A percentile compares a stretch with the other conserved stretches of the same genome.
Conservation (phyloP, 2,888 invertebrate genomes). For the Ectemnius continuus region DNA sequence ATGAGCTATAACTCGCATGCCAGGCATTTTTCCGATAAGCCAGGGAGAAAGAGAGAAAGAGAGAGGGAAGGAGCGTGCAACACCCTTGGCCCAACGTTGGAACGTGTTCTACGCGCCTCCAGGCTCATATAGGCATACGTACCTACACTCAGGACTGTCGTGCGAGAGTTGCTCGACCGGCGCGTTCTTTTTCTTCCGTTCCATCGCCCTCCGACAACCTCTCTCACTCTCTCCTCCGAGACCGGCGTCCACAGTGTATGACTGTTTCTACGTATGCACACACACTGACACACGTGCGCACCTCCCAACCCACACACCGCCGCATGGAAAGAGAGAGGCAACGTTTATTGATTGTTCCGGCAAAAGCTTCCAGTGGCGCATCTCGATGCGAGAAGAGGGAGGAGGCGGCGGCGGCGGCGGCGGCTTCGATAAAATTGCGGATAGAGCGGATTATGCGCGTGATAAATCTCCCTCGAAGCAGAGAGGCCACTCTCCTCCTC, state of each 20-base stretch:
- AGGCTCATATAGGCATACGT: conserved; percentile 55
- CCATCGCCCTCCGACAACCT: conserved; percentile 16
- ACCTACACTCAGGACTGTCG: conserved; percentile 57
- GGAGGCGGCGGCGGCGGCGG: no score
- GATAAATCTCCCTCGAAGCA: background rate
- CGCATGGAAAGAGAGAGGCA: background rate
- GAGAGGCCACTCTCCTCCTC: background rate
- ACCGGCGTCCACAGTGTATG: background rate
- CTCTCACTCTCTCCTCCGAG: conserved; percentile 6
- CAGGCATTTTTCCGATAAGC: conserved; percentile 56
- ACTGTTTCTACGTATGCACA: background rate
- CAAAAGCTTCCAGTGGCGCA: background rate
- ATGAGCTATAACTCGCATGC: conserved; percentile 49
- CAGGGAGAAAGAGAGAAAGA: background rate
- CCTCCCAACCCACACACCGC: background rate
- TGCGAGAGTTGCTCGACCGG: conserved; percentile 68
- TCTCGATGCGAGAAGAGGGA: background rate
- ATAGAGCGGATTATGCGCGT: background rate
- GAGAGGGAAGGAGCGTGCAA: no score
- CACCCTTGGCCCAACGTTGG: conserved; percentile 36
- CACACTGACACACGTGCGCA: no score
- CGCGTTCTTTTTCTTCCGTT: conserved; percentile 54
- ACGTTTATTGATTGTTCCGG: conserved; percentile 9
- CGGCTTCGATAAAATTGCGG: background rate
- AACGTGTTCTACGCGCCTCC: conserved; percentile 63